Conservation (phyloP, 1,140 invertebrate species). For the Neodiprion pinetum region DNA sequence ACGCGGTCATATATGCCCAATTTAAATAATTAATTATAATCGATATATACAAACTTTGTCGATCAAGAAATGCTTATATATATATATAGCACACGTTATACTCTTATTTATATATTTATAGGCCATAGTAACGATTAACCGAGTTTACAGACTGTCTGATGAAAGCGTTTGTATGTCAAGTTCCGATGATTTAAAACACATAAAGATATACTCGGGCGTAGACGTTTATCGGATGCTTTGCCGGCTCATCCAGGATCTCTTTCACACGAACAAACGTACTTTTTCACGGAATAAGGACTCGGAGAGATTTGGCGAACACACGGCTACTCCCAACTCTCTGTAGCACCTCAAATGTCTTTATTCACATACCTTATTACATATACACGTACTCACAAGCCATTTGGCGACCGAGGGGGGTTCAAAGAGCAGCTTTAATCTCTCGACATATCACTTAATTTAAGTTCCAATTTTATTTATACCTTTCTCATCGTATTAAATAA, state of each 20-base stretch:
- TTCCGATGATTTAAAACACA: neutral
- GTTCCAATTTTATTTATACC: neutral
- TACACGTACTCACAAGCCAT: slow-evolving; percentile 1
- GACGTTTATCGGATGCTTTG: neutral
- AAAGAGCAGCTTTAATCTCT: neutral
- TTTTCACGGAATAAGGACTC: too few relatives aligned
- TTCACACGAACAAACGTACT: neutral
- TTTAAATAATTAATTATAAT: neutral
- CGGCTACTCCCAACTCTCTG: too few relatives aligned
- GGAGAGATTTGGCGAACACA: too few relatives aligned
- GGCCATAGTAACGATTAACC: neutral
- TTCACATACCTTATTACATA: neutral
- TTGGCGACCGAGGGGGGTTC: neutral
- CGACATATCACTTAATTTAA: neutral
- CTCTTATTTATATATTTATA: neutral
- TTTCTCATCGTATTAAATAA: neutral
- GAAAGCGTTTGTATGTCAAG: neutral
- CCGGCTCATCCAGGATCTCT: neutral
- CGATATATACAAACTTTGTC: neutral
- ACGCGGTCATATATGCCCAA: neutral
- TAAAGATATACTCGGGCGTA: neutral
- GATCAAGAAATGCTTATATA: neutral
- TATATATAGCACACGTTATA: neutral
- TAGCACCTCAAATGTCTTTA: too few relatives aligned
- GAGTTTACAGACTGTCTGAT: neutral